phyloP scores from a whole-genome alignment of 2,113 vertebrate genomes.

The Bubo blakistoni region DNA sequence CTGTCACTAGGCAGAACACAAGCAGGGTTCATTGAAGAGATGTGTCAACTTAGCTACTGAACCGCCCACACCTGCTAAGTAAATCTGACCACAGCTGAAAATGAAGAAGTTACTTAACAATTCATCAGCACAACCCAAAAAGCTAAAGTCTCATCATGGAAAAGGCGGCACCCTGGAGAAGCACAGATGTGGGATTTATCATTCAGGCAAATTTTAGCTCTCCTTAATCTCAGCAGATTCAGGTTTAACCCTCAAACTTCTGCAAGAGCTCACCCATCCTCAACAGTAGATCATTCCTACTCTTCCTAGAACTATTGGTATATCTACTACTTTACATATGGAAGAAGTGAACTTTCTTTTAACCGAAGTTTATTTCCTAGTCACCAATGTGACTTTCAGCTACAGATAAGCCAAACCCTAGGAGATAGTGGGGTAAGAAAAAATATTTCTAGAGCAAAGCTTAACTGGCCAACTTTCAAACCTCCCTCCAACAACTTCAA shows the following conservation, averaged over 20 bases:
- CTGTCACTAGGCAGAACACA: neutral
- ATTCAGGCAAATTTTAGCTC: neutral
- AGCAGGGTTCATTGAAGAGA: neutral
- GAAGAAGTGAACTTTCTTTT: neutral
- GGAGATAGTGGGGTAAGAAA: neutral
- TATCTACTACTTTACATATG: fast-evolving
- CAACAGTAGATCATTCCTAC: neutral
- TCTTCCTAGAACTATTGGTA: neutral
- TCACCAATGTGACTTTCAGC: neutral
- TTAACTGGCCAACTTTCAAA: neutral
- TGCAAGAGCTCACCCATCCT: neutral
- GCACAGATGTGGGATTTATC: neutral
- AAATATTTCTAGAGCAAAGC: neutral
- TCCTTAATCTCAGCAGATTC: neutral
- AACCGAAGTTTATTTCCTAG: neutral
- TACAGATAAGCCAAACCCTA: neutral
- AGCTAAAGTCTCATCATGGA: neutral
- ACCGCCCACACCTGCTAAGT: neutral
- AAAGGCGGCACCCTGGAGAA: neutral
- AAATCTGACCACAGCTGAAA: neutral
- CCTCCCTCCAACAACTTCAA: neutral
- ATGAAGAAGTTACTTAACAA: neutral
- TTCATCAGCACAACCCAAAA: neutral
- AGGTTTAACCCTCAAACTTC: neutral
- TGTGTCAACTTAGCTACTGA: neutral